Evolutionary conservation across 2,888 invertebrate species (phyloP).

Genomic region (Sinopyrophorus schimmeli): DNA sequence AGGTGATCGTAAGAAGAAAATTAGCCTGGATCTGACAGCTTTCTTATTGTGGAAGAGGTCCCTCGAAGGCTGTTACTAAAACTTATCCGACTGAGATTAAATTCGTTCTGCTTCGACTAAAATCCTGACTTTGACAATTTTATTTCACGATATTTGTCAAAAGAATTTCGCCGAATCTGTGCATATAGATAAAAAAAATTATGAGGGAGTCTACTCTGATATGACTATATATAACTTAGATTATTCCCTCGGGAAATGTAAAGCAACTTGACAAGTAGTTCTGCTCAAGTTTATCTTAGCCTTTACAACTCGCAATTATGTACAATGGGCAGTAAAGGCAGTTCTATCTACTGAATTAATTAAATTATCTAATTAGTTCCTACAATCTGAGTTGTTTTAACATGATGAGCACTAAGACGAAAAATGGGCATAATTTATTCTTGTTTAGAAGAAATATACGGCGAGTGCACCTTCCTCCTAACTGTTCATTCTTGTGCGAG

Average conservation of each 20-base stretch:
- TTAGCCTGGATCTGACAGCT: conserved; percentile 9
- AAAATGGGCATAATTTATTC: too few relatives aligned
- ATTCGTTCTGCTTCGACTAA: conserved; percentile 12
- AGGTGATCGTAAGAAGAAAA: conserved; percentile 9
- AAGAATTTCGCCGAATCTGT: conserved; percentile 7
- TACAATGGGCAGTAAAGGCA: too few relatives aligned
- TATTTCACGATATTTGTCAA: conserved; percentile 7
- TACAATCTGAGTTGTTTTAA: too few relatives aligned
- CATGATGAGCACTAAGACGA: too few relatives aligned
- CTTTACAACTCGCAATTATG: too few relatives aligned
- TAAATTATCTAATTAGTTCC: too few relatives aligned
- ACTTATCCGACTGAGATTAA: conserved; percentile 6
- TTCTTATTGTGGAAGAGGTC: conserved; percentile 1
- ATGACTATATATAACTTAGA: conserved; percentile 9
- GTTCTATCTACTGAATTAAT: too few relatives aligned
- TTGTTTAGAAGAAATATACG: too few relatives aligned
- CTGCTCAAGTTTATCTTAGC: too few relatives aligned
- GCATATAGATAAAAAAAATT: conserved; percentile 4
- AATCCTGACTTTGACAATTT: conserved; percentile 12
- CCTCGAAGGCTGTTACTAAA: conserved; percentile 1
- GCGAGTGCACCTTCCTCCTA: too few relatives aligned
- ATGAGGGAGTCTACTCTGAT: too few relatives aligned
- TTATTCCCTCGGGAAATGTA: conserved; percentile 2
- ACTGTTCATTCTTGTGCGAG: too few relatives aligned
- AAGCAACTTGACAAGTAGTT: neutral